Base-by-base conservation (phyloP, 2,113 vertebrate genomes). In the Vireo altiloquus region DNA sequence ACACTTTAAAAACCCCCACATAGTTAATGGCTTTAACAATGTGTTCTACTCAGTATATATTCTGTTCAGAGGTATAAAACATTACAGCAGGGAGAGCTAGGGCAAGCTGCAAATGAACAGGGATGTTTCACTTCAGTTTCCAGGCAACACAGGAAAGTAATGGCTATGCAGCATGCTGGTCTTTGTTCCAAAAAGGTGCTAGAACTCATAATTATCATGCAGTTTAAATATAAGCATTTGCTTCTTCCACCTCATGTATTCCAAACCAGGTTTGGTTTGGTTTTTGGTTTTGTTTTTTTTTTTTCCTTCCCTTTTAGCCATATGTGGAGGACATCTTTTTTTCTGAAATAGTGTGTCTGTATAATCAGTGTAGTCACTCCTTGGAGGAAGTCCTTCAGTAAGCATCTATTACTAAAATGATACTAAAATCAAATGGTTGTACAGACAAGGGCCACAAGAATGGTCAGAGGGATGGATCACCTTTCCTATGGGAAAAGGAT, bases 41-140 rank as follows among this genome's bases (percentile, higher is more conserved):
- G 19, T 19, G 17, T 19, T 82, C 60, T 91, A 46, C 37, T 76
- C 53, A 49, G 50, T 33, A 28, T 13, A 31, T 70, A 63, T 17
- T 77, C 89, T 81, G 25, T 50, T 74, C 42, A 66, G 76, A 90
- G 7, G 12, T 72, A 57, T 63, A 52, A 84, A 81, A 30, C 40
- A 28, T 46, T 57, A 47, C 25, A 87, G 47, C 56, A 75, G 23
- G 28, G 13, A 91, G 68, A 78, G 59, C 46, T 50, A 68, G 53
- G 47, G 69, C 69, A 79, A 82, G 68, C 46, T 65, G 63, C 66
- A 88, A 80, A 90, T 70, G 82, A 92, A 77, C 28, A 59, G 70
- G 54, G 37, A 71, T 66, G 69, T 92, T 80, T 93, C 79, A 53
- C 33, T 40, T 84, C 70, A 61, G 92, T 94, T 95, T 94, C 95